Evolutionary conservation across 2,888 invertebrate genomes (phyloP).

Genomic region (Polietes domitor): DNA sequence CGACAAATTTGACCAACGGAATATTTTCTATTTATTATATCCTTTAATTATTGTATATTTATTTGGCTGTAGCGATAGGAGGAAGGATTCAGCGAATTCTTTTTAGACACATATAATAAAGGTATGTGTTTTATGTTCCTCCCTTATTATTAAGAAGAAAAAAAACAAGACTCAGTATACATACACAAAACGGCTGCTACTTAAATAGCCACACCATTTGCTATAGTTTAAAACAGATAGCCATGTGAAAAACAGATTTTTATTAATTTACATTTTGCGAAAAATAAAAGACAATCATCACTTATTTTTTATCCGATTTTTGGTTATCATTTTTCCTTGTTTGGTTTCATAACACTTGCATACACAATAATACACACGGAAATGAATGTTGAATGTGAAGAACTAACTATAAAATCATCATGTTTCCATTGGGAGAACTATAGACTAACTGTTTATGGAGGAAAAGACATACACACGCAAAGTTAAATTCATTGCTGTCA

Average conservation of each 20-base stretch:
- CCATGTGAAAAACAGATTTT: not conserved
- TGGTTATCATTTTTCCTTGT: not conserved
- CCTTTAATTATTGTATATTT: not conserved
- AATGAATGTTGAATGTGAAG: not conserved
- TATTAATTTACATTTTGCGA: not conserved
- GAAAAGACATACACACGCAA: not conserved
- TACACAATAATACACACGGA: not conserved
- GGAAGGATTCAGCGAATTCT: not conserved
- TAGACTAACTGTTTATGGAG: constrained; percentile 46
- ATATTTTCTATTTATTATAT: not conserved
- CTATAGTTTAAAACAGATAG: not conserved
- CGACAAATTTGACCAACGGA: not conserved
- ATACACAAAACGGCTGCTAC: constrained; percentile 58
- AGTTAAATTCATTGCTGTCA: not conserved
- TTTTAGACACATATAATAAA: not conserved
- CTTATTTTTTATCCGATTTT: not conserved
- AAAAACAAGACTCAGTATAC: constrained; percentile 52
- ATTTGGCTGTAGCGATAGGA: not conserved
- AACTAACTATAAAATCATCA: constrained; percentile 31
- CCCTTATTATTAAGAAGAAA: constrained; percentile 50
- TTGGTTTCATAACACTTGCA: not conserved
- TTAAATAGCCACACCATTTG: constrained; percentile 21
- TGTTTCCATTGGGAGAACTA: constrained; percentile 41
- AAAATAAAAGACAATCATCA: not conserved
- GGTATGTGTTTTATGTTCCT: constrained; percentile 44